Evolutionary conservation across 2,888 invertebrate species (phyloP), one percentile per base, ranked within the genome.

Genomic region (Nasonovia ribisnigri): DNA sequence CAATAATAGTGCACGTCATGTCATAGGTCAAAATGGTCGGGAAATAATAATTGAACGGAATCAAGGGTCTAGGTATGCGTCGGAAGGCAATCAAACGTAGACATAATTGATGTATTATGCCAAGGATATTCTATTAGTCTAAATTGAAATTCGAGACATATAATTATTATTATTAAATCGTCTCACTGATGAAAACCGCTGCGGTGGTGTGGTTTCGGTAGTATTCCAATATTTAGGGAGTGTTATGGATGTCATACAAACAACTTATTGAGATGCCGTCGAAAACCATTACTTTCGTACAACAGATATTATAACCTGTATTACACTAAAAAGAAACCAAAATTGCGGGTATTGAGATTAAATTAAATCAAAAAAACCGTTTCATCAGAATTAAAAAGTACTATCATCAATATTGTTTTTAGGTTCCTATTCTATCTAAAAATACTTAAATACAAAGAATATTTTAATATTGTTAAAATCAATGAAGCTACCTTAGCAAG

Each of bases 401-500:
- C 54, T 24, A 54, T 54, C 24, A 6, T 54, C 20, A 0, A 36
- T 36, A 67, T 36, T 67, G 0, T 20, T n/a, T 67, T 36, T 67
- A 20, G 2, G 1, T 16, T 20, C n/a, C 67, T 0, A 36, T 67
- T 36, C 20, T 6, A 5, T 36, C 67, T 67, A 36, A n/a, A 36
- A 36, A 67, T 67, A 6, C 16, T 0, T 5, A 13, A 16, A n/a
- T n/a, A 67, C 5, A n/a, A 67, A 1, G 24, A 13, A 36, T 36
- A n/a, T 67, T 54, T 2, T 29, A 26, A 26, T 29, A 26, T 57
- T 57, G 3, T 67, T 16, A 1, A 16, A 36, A 16, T 6, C 1
- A 6, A 6, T 16, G n/a, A 1, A 36, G 3, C 16, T 36, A 36
- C 36, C 0, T 2, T 36, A 6, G 0, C 5, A n/a, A n/a, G 1